These are phyloP conservation scores for Salvator merianae DNA, from an alignment of 2,113 vertebrate species.

Conservation along the genomic window DNA sequence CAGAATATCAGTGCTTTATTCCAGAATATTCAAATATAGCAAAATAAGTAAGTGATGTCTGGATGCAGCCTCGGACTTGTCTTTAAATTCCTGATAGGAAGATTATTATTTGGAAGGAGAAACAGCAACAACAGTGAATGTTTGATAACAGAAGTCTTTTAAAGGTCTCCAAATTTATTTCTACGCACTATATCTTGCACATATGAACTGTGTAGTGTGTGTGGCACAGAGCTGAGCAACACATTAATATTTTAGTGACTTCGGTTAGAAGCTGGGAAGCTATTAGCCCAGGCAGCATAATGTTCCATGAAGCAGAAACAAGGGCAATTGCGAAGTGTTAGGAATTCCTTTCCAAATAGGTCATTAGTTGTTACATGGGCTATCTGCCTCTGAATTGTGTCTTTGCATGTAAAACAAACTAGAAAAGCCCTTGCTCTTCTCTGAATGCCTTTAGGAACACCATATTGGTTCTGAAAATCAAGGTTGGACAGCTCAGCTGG, in stretches of 20 bases:
- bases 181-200: background rate
- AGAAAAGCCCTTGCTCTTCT: background rate
- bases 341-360: background rate
- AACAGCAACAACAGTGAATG: background rate
- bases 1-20: no score
- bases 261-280: background rate
- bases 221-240: background rate
- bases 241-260: conserved; percentile 8
- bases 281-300: background rate
- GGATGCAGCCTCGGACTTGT: background rate
- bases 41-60: no score
- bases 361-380: background rate
- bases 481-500: background rate
- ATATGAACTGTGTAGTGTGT: background rate
- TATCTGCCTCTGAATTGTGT: background rate
- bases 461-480: background rate
- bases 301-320: background rate
- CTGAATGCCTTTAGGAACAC: background rate
- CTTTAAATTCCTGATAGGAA: background rate
- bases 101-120: background rate
- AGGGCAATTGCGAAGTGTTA: background rate
- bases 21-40: no score
- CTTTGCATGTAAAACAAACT: background rate
- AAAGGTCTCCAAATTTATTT: background rate
- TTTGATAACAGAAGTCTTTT: background rate